Evolutionary conservation across 2,888 invertebrate species (phyloP).

Genomic region (Lacanobia wlatinum): DNA sequence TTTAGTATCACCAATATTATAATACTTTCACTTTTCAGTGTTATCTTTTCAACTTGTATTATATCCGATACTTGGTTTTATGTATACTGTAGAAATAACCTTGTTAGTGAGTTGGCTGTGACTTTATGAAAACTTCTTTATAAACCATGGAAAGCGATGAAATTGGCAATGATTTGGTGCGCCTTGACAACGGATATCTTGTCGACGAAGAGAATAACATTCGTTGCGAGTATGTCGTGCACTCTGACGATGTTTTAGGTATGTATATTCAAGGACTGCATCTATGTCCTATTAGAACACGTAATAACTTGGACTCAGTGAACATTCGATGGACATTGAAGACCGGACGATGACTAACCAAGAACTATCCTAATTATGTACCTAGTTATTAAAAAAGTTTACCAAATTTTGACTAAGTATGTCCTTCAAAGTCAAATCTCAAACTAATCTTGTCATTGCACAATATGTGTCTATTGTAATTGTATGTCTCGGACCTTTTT

Average conservation of each 20-base stretch:
- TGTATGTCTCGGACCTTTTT: too few relatives aligned
- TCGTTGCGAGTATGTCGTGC: conserved; percentile 80
- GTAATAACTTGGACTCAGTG: conserved; percentile 1
- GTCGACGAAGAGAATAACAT: conserved; percentile 84
- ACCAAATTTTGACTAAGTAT: background rate
- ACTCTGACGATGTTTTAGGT: conserved; percentile 87
- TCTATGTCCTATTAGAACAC: background rate
- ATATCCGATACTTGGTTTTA: background rate
- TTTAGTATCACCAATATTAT: background rate
- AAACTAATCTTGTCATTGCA: background rate
- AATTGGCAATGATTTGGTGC: conserved; percentile 91
- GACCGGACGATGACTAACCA: background rate
- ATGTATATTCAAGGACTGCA: conserved; percentile 56
- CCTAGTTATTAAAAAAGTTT: background rate
- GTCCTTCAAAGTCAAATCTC: conserved; percentile 4
- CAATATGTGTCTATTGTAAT: background rate
- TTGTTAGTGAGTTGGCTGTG: conserved; percentile 20
- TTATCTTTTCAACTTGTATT: background rate
- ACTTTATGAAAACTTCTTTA: conserved; percentile 26
- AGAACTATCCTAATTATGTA: background rate
- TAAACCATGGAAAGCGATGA: conserved; percentile 91
- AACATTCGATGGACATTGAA: background rate
- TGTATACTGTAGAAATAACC: conserved; percentile 33
- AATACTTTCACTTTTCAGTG: background rate
- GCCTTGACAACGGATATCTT: conserved; percentile 84